phyloP scores from a whole-genome alignment of 2,113 vertebrate species.

The Centropus bengalensis region DNA sequence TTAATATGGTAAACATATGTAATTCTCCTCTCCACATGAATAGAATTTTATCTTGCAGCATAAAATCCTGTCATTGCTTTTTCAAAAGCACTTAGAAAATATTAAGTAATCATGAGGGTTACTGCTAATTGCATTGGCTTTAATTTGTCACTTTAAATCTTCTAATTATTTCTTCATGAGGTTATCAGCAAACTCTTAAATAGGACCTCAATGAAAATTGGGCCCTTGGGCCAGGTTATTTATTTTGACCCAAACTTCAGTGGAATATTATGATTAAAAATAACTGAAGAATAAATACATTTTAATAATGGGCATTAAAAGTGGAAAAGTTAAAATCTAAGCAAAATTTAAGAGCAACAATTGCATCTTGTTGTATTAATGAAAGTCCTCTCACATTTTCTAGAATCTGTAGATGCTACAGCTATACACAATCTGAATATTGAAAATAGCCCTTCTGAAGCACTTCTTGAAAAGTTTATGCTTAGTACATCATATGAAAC shows the following conservation, averaged over 20 bases:
- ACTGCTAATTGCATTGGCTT: conserved; percentile 68
- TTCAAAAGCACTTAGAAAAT: conserved; percentile 63
- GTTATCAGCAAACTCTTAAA: conserved; percentile 65
- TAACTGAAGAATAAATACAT: conserved; percentile 53
- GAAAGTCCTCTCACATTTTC: background rate
- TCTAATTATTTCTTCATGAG: conserved; percentile 69
- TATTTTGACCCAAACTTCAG: conserved; percentile 66
- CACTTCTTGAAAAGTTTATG: background rate
- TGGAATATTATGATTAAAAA: conserved; percentile 65
- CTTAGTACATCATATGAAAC: background rate
- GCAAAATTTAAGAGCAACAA: conserved; percentile 21
- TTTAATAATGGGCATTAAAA: conserved; percentile 43
- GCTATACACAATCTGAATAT: background rate
- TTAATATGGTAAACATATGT: conserved; percentile 70
- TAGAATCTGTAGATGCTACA: background rate
- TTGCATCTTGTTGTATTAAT: background rate
- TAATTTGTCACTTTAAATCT: conserved; percentile 71
- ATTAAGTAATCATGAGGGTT: conserved; percentile 68
- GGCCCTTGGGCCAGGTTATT: conserved; percentile 59
- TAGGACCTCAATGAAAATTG: conserved; percentile 54
- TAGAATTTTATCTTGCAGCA: conserved; percentile 57
- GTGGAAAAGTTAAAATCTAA: conserved; percentile 16
- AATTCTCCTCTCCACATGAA: conserved; percentile 60
- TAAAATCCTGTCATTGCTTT: conserved; percentile 64
- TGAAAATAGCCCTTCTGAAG: background rate